Base-by-base conservation (phyloP, 1,140 invertebrate species). In the Globodera ellingtonae region DNA sequence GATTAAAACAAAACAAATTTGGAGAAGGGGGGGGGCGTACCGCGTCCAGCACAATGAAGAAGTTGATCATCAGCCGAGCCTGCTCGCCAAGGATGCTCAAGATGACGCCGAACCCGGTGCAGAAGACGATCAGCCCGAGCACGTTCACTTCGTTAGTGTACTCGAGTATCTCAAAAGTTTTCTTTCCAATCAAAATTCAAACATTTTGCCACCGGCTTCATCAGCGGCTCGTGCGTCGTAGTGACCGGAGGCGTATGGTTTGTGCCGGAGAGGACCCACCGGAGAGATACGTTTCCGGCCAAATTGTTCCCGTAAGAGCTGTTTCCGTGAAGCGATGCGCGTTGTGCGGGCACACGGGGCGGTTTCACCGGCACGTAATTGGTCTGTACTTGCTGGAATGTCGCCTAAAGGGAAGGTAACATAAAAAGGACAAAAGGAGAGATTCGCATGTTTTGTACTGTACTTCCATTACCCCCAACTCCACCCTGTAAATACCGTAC, bases 81-180 rank as follows among this genome's bases (percentile, higher is more conserved):
- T 88, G 79, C 15, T 88, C 83, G 15, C 86, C 84, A 72, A 90
- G 90, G 71, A 88, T 87, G 77, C 90, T 90, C 44, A 92, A 85
- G 73, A 91, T 87, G 73, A 92, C 89, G 50, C 91, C 91, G 84
- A 92, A 91, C 0, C 89, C 89, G 56, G 91, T 91, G 79, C 90
- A 91, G 82, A 92, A 91, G 18, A 86, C 87, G 73, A 92, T 91
- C 48, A 92, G 79, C 18, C 91, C 90, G 59, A 91, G 82, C 10
- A 91, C 90, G 82, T 91, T 91, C 13, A 91, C 90, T 79, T 90
- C 90, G 83, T 90, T 84, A 13, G 82, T 86, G 83, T 86, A 89
- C 7, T 84, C 87, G 44, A 89, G 80, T 6, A 84, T 81, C 75
- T 77, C n/a, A 48, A 77, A 65, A 77, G 52, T 9, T n/a, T 35